Evolutionary conservation across 2,797 vertebrate genomes (phyloP).

Genomic region (Eremophila alpestris): DNA sequence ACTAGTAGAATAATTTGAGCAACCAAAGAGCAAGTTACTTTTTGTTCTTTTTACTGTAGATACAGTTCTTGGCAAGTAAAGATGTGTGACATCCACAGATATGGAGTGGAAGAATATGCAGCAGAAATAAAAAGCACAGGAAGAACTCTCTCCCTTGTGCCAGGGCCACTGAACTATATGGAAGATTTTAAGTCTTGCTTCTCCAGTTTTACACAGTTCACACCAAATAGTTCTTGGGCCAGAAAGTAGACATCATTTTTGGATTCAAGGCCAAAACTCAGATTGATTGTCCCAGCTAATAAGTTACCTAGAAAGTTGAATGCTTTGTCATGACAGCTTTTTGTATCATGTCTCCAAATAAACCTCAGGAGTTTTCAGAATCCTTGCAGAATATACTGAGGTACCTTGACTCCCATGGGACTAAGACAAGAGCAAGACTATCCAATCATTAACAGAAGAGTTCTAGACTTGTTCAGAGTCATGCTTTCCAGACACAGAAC

Average conservation of each 20-base stretch:
- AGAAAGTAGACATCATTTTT: not conserved
- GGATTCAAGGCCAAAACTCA: not conserved
- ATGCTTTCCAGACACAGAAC: not conserved
- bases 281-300: not conserved
- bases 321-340: not conserved
- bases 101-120: not conserved
- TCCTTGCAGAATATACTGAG: not conserved
- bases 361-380: not conserved
- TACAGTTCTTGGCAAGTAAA: not conserved
- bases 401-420: not conserved
- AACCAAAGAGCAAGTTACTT: not conserved
- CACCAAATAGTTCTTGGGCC: not conserved
- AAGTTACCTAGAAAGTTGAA: not conserved
- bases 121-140: not conserved
- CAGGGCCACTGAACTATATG: not conserved
- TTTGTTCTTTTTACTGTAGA: not conserved
- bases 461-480: not conserved
- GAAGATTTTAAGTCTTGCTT: not conserved
- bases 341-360: not conserved
- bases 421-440: not conserved
- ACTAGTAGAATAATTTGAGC: not conserved
- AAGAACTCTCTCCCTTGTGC: not conserved
- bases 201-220: not conserved
- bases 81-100: not conserved
- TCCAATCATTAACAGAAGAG: not conserved